phyloP scores from a whole-genome alignment of 2,888 invertebrate genomes.

The Pollenia angustigena region DNA sequence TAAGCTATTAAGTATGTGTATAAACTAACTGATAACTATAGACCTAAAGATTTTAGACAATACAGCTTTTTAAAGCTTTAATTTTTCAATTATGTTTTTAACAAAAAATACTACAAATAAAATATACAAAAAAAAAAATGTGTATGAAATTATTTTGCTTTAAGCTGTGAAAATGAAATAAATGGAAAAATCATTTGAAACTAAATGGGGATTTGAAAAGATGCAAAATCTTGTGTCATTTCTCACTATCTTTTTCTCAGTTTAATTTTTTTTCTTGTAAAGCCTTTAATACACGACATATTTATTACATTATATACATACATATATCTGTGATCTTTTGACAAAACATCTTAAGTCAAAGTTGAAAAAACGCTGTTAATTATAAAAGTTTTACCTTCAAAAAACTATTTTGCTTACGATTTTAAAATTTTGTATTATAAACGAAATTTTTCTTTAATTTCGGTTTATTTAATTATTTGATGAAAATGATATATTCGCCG shows the following conservation, averaged over 20 bases:
- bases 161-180: conserved; percentile 16
- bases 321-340: too few species aligned
- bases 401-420: too few species aligned
- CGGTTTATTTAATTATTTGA: too few species aligned
- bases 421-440: too few species aligned
- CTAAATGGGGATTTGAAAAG: conserved; percentile 44
- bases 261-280: conserved; percentile 15
- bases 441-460: too few species aligned
- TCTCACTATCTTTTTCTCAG: conserved; percentile 17
- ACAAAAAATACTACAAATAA: background rate
- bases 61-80: conserved; percentile 4
- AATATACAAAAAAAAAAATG: background rate
- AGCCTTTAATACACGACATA: too few species aligned
- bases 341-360: too few species aligned
- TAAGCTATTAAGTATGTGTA: conserved; percentile 1
- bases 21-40: background rate
- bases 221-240: conserved; percentile 12
- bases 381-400: too few species aligned
- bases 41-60: background rate
- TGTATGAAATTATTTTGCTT: conserved; percentile 58
- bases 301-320: too few species aligned
- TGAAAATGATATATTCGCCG: too few species aligned
- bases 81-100: background rate
- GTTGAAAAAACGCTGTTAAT: too few species aligned
- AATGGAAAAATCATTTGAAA: background rate